A percentile compares a stretch with the other conserved stretches of the same genome.
These are phyloP conservation scores for Hypena proboscidalis DNA, from an alignment of 2,888 invertebrate genomes.

Conservation along the genomic window DNA sequence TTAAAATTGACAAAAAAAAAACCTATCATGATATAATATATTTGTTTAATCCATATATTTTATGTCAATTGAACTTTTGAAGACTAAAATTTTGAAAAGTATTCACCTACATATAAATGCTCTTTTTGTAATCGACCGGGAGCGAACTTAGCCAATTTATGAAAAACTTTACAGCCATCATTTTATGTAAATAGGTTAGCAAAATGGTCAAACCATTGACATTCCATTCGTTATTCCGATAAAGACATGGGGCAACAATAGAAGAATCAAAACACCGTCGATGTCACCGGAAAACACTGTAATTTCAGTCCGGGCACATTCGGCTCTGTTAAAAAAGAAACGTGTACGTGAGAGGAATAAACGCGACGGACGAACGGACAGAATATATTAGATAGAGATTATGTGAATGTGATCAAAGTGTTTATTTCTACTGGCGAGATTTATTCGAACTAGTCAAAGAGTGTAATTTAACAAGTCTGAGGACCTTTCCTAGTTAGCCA, in stretches of 20 bases:
- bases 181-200: slow-evolving; percentile 14
- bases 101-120: no score
- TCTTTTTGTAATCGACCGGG: no score
- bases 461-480: no score
- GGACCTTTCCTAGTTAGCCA: no score
- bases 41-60: no score
- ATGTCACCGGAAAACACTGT: slow-evolving; percentile 72
- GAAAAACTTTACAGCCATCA: no score
- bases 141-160: no score
- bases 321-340: slow-evolving; percentile 70
- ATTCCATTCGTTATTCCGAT: slow-evolving; percentile 30
- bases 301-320: slow-evolving; percentile 80
- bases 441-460: no score
- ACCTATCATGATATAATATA: no score
- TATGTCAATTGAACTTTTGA: no score
- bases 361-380: slow-evolving; percentile 63
- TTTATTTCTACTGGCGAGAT: not conserved
- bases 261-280: slow-evolving; percentile 73
- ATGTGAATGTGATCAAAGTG: not conserved
- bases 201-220: slow-evolving; percentile 26
- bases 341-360: slow-evolving; percentile 69
- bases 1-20: no score
- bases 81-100: no score
- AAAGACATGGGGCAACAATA: slow-evolving; percentile 53
- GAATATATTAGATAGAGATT: slow-evolving; percentile 58